A percentile compares a stretch with the other conserved stretches of the same genome.
Conservation (phyloP, 2,797 vertebrate genomes). For the Malurus splendens region DNA sequence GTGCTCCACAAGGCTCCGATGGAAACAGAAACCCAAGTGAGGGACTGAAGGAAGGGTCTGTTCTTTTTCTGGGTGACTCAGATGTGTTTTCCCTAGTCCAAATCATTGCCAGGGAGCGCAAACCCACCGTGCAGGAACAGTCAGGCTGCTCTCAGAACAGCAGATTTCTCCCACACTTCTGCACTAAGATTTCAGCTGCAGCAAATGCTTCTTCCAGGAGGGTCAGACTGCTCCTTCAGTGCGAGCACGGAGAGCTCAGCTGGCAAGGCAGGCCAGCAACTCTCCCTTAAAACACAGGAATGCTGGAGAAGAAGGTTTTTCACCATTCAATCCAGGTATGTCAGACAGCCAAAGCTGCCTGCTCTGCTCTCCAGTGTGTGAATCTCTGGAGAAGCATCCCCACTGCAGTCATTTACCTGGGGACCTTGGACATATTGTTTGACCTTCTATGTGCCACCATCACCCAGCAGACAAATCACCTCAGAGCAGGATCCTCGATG, state of each 20-base stretch:
- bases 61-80: neutral
- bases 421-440: fast-evolving
- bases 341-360: neutral
- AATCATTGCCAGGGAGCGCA: neutral
- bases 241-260: neutral
- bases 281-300: neutral
- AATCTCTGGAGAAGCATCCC: neutral
- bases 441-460: neutral
- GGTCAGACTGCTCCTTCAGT: neutral
- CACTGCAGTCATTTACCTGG: fast-evolving
- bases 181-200: neutral
- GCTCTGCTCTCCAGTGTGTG: neutral
- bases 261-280: neutral
- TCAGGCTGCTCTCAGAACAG: neutral
- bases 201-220: neutral
- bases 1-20: fast-evolving
- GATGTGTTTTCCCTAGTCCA: neutral
- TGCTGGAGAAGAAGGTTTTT: neutral
- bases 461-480: neutral
- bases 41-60: neutral
- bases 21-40: neutral
- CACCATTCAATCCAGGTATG: neutral
- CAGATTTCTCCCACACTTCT: neutral
- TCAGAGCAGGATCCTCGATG: neutral
- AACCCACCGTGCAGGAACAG: neutral